phyloP scores from a whole-genome alignment of 2,797 vertebrate genomes.

The Gambusia yucatana region DNA sequence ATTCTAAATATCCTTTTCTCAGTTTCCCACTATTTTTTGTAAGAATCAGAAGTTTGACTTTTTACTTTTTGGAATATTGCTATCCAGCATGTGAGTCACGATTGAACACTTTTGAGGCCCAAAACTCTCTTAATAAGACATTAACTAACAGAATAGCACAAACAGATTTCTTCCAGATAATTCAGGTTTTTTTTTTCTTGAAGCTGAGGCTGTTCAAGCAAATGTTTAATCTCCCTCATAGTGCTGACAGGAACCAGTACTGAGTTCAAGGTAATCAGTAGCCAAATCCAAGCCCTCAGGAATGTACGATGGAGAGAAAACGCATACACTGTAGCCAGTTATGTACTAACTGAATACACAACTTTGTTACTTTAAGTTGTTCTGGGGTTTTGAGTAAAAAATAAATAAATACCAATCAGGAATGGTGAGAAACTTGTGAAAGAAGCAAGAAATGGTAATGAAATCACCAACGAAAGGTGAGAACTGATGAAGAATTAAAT shows the following conservation, averaged over 20 bases:
- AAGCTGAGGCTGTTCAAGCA: slow-evolving; percentile 1
- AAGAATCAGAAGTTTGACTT: not conserved
- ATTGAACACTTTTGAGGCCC: not conserved
- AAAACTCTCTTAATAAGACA: not conserved
- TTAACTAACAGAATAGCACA: not conserved
- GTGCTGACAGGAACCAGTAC: slow-evolving; percentile 14
- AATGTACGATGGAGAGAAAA: slow-evolving; percentile 7
- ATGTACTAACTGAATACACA: slow-evolving; percentile 37
- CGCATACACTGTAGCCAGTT: slow-evolving; percentile 37
- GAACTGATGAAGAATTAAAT: not conserved
- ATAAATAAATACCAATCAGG: not conserved
- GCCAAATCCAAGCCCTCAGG: slow-evolving; percentile 21
- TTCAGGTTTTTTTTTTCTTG: not conserved
- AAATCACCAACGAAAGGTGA: not conserved
- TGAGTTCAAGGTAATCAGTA: slow-evolving; percentile 46
- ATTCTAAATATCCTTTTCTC: not conserved
- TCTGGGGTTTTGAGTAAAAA: not conserved
- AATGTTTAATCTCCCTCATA: slow-evolving; percentile 9
- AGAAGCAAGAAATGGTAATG: not conserved
- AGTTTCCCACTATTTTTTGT: not conserved
- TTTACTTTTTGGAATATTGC: not conserved
- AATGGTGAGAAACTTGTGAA: not conserved
- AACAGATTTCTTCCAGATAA: slow-evolving; percentile 19
- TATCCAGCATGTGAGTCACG: not conserved
- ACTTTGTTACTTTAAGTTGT: not conserved